Evolutionary conservation across 2,113 vertebrate genomes (phyloP).

Genomic region (Podarcis muralis): DNA sequence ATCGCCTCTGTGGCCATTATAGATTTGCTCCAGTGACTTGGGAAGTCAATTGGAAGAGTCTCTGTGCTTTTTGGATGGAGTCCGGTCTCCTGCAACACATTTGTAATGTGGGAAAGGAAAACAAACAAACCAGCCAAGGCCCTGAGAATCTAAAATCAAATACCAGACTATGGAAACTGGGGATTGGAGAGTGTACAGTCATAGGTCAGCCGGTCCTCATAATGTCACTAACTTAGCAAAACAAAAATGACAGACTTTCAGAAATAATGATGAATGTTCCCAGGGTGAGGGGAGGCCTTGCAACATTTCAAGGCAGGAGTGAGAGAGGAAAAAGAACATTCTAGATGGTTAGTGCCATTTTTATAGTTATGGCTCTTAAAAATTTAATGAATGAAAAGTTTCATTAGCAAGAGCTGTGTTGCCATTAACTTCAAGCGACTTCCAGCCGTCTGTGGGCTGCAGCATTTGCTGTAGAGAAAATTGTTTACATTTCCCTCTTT

Average conservation of each 20-base stretch:
- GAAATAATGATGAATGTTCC: conserved; percentile 72
- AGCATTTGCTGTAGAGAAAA: conserved; percentile 69
- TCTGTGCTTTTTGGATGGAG: not conserved
- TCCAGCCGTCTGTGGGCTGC: conserved; percentile 75
- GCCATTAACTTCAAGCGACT: conserved; percentile 84
- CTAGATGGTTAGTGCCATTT: conserved; percentile 78
- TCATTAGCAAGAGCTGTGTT: conserved; percentile 81
- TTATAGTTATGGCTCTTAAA: conserved; percentile 83
- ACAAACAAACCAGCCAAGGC: rapidly evolving
- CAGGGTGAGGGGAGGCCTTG: conserved; percentile 42
- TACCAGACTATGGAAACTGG: conserved; percentile 15
- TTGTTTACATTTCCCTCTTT: conserved; percentile 72
- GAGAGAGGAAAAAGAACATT: conserved; percentile 40
- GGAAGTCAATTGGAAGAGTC: conserved; percentile 9
- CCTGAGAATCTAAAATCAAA: not conserved
- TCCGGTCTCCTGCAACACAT: not conserved
- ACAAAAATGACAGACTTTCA: conserved; percentile 65
- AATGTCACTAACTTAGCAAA: conserved; percentile 49
- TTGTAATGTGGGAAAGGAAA: not conserved
- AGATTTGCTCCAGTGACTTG: not conserved
- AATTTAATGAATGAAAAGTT: conserved; percentile 84
- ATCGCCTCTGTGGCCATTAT: not conserved
- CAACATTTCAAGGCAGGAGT: conserved; percentile 71
- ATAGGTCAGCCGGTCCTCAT: conserved; percentile 25
- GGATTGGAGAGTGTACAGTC: not conserved